Conservation (phyloP, 2,113 vertebrate genomes). For the Limnothrissa miodon region DNA sequence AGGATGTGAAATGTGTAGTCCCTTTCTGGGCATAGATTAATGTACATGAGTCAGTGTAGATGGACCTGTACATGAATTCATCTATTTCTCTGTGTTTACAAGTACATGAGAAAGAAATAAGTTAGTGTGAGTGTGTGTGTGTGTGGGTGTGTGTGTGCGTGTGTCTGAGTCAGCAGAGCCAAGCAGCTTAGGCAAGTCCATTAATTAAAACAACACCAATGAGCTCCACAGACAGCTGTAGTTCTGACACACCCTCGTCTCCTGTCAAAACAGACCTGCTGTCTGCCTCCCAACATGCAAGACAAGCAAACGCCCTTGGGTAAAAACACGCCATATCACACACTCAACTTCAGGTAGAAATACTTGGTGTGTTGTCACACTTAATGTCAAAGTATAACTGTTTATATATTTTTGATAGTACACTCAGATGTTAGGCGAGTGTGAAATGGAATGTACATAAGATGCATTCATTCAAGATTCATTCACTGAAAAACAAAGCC, state of each 20-base stretch:
- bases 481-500: no score
- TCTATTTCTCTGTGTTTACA: background rate
- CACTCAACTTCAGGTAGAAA: no score
- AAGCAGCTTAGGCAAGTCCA: conserved; percentile 7
- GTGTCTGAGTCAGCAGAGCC: conserved; percentile 6
- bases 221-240: background rate
- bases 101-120: background rate
- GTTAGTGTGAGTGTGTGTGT: background rate
- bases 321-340: no score
- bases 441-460: no score
- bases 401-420: no score
- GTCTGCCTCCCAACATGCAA: background rate
- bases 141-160: background rate
- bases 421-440: no score
- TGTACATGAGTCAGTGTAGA: background rate
- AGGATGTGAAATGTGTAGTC: background rate
- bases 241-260: background rate
- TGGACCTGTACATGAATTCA: background rate
- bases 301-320: no score
- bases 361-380: no score
- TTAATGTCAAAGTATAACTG: no score
- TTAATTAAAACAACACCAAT: conserved; percentile 15
- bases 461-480: no score
- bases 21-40: background rate
- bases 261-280: background rate